A percentile compares a stretch with the other conserved stretches of the same genome.
These are phyloP conservation scores for Ditula angustiorana DNA, from an alignment of 2,888 invertebrate genomes.

Conservation along the genomic window DNA sequence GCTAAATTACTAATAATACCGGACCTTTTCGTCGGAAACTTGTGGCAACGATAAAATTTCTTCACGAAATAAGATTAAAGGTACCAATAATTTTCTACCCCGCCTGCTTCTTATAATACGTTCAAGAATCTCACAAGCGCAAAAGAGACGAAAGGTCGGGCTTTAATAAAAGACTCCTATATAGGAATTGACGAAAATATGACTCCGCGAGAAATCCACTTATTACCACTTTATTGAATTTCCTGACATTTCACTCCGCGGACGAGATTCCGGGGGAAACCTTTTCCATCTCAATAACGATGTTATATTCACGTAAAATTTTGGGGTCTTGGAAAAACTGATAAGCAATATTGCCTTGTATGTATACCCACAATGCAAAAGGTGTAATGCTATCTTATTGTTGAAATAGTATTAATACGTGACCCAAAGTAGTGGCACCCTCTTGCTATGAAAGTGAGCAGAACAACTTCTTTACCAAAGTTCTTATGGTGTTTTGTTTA, in stretches of 20 bases:
- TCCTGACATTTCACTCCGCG: conserved; percentile 65
- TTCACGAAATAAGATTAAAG: conserved; percentile 28
- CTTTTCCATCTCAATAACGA: conserved; percentile 57
- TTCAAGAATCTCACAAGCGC: conserved; percentile 23
- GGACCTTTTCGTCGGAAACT: background rate
- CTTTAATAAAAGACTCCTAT: conserved; percentile 61
- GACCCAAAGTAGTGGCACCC: background rate
- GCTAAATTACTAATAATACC: conserved; percentile 5
- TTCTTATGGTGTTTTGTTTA: background rate
- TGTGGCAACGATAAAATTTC: conserved; percentile 30
- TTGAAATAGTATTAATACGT: background rate
- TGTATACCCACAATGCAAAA: conserved; percentile 9
- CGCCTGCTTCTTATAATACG: conserved; percentile 31
- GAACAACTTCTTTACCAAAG: background rate
- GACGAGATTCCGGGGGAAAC: conserved; percentile 56
- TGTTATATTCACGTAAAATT: conserved; percentile 58
- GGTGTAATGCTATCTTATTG: background rate
- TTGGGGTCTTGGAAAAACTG: conserved; percentile 50
- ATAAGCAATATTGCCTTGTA: conserved; percentile 30
- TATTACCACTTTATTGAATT: conserved; percentile 78
- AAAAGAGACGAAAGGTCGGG: conserved; percentile 46
- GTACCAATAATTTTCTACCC: conserved; percentile 36
- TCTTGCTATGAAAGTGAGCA: background rate
- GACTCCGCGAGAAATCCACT: conserved; percentile 67
- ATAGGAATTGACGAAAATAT: conserved; percentile 65